Percentiles rank a stretch among this genome's conserved stretches.
These are phyloP conservation scores for Gasterosteus nipponicus DNA, from an alignment of 2,113 vertebrate genomes.

Conservation along the genomic window DNA sequence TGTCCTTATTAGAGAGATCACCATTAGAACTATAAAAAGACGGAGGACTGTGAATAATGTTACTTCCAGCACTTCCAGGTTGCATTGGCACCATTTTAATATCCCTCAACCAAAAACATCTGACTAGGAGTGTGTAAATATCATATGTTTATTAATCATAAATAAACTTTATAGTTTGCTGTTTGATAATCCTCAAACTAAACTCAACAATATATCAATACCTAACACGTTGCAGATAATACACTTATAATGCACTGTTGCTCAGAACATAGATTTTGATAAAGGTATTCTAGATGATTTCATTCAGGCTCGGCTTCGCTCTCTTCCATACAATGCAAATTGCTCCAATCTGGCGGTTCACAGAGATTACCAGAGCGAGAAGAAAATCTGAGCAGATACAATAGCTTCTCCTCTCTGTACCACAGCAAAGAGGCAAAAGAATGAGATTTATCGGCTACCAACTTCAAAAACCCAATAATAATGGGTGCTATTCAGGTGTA, in stretches of 20 bases:
- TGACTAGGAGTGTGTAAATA: background rate
- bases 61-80: slow-evolving; percentile 34
- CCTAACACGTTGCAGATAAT: slow-evolving; percentile 18
- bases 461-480: slow-evolving; percentile 68
- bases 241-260: background rate
- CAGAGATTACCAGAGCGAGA: slow-evolving; percentile 61
- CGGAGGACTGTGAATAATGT: slow-evolving; percentile 11
- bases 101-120: background rate
- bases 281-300: slow-evolving; percentile 28
- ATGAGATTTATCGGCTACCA: slow-evolving; percentile 67
- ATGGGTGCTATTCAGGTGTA: slow-evolving; percentile 73
- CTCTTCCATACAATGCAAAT: slow-evolving; percentile 26
- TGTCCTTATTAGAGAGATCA: slow-evolving; percentile 66
- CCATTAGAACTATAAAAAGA: slow-evolving; percentile 53
- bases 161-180: too few species aligned
- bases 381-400: slow-evolving; percentile 52
- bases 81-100: slow-evolving; percentile 1
- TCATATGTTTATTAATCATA: background rate
- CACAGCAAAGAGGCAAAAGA: slow-evolving; percentile 56
- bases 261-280: slow-evolving; percentile 17
- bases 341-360: slow-evolving; percentile 62
- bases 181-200: slow-evolving; percentile 2
- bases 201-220: background rate
- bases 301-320: slow-evolving; percentile 21
- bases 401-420: slow-evolving; percentile 42